Evolutionary conservation across 2,888 invertebrate genomes (phyloP), one percentile per base, ranked within the genome.

Genomic region (Acleris holmiana): DNA sequence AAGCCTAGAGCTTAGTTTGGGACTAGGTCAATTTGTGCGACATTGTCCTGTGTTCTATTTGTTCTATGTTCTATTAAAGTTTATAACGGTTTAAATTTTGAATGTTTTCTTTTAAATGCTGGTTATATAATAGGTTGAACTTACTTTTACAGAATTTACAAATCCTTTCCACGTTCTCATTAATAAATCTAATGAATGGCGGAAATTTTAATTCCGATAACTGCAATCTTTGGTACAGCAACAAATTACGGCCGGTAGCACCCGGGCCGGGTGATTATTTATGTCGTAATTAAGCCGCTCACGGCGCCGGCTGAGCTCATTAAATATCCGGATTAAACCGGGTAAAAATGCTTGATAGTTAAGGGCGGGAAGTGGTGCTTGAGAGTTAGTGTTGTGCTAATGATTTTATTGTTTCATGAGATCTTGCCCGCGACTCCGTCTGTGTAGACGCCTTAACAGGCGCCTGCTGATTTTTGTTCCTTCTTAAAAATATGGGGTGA

Each of bases 321-420:
- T 64, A 62, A 61, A 62, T 57, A 57, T 19, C 51, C 58, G 62
- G 44, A 35, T 57, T 44, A 50, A 49, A 21, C 46, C 58, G 57
- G 57, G 51, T 61, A 40, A 49, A 56, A 29, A 63, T 25, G 29
- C 51, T 46, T 46, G 13, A 51, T 63, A 57, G 57, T 51, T 54
- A 54, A 48, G 48, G 40, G 53, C n/a, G 35, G n/a, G n/a, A 44
- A 17, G 21, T n/a, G n/a, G 13, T 47, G 46, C 47, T 19, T 2
- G 29, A 18, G 46, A n/a, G 25, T 3, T 13, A 29, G 17, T 23
- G 44, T 10, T 55, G 40, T 15, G 40, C 23, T 55, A 15, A 55
- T 23, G 23, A 2, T n/a, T 44, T 17, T 44, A 44, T 44, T 44
- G 44, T 44, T 4, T 35, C 10, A 35, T 4, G 4, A 4, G 1